Base-by-base conservation (phyloP, 2,113 vertebrate species). In the Mastomys natalensis region DNA sequence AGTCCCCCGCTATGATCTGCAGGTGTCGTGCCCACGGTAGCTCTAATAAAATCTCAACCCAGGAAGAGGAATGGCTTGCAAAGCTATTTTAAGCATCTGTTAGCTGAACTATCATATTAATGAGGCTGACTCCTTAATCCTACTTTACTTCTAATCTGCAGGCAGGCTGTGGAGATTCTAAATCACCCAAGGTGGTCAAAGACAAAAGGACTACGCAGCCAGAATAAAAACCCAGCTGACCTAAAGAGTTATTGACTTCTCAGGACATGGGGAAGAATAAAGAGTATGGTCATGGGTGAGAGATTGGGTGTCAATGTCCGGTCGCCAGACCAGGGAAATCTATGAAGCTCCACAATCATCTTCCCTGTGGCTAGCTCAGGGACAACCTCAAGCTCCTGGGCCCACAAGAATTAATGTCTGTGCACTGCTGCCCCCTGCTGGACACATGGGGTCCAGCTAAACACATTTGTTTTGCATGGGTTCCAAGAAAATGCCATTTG, bases 141-240 rank as follows among this genome's bases (percentile, higher is more conserved):
- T 96, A 62, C 96, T 97, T 98, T 98, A 98, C 95, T 98, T 98
- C 93, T 51, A 97, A 98, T 97, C 98, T 98, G 98, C 97, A 98
- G 93, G 91, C 91, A 96, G 86, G 73, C 53, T 97, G 90, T 93
- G 97, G 94, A 98, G 98, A 98, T 98, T 98, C 96, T 96, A 98
- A 97, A 53, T 98, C 97, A 97, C 64, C 96, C 96, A 98, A 97
- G 96, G 95, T 95, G 97, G 96, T 89, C 64, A 55, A 95, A 98
- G 97, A 98, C 98, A 97, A 98, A 97, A 97, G 90, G 95, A 95
- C 94, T 96, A 95, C 94, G 96, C 77, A 97, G 97, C 96, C 96
- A 87, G 98, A 98, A 98, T 98, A 97, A 98, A 97, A 60, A 17
- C 91, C 90, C 15, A 10, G 93, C n/a, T 88, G 97, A 96, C 90